These are phyloP conservation scores for Conomelus anceps DNA, from an alignment of 2,888 invertebrate genomes.

Conservation along the genomic window DNA sequence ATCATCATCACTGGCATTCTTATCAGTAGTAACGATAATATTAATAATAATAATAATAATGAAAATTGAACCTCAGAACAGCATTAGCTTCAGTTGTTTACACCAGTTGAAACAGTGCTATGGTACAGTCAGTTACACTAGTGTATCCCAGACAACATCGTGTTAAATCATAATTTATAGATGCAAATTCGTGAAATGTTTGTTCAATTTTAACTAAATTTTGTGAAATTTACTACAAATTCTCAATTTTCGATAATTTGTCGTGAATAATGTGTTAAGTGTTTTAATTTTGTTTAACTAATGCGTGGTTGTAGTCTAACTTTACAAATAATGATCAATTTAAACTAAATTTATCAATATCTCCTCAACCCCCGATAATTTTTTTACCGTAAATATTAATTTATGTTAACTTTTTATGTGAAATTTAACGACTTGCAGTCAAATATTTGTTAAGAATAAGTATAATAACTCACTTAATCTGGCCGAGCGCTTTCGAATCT, in stretches of 20 bases:
- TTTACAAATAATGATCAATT: background rate
- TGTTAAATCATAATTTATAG: background rate
- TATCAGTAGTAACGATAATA: background rate
- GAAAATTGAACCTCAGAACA: background rate
- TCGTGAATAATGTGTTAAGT: too few relatives aligned
- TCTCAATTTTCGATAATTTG: background rate
- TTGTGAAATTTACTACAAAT: background rate
- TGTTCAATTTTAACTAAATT: background rate
- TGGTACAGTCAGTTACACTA: background rate
- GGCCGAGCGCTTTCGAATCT: too few relatives aligned
- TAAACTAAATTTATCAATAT: background rate
- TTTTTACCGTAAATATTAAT: too few relatives aligned
- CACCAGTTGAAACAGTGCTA: background rate
- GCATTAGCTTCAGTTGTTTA: background rate
- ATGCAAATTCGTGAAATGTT: background rate
- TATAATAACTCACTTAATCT: too few relatives aligned
- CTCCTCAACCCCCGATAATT: too few relatives aligned
- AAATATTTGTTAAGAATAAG: too few relatives aligned
- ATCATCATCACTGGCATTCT: background rate
- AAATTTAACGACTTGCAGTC: too few relatives aligned
- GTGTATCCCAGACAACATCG: background rate
- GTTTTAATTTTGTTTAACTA: too few relatives aligned
- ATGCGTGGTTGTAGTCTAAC: too few relatives aligned
- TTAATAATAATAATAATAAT: background rate
- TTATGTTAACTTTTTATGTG: too few relatives aligned